These are phyloP conservation scores for Sturmia bella DNA, from an alignment of 2,888 invertebrate genomes.

Conservation along the genomic window DNA sequence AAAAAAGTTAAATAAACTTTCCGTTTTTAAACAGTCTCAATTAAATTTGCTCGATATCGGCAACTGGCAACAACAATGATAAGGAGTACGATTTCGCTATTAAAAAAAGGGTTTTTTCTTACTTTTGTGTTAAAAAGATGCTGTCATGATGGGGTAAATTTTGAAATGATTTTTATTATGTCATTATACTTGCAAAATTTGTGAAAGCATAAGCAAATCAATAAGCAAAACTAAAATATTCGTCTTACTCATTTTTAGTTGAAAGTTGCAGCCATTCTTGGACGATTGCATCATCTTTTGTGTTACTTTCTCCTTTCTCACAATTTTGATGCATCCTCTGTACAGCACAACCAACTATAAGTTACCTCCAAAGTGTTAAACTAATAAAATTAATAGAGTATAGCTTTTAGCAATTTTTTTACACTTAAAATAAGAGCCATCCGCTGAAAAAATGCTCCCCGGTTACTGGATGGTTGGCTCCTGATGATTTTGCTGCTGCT, in stretches of 20 bases:
- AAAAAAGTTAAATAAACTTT: neutral
- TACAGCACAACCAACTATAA: too few relatives aligned
- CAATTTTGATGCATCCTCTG: too few relatives aligned
- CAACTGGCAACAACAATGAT: neutral
- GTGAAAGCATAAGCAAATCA: too few relatives aligned
- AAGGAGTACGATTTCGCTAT: slow-evolving; percentile 31
- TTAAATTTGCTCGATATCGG: slow-evolving; percentile 42
- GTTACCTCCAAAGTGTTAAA: neutral
- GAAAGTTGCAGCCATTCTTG: too few relatives aligned
- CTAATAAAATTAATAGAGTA: slow-evolving; percentile 34
- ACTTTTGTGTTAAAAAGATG: slow-evolving; percentile 17
- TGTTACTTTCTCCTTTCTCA: too few relatives aligned
- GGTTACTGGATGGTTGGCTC: slow-evolving; percentile 13
- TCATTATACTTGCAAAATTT: too few relatives aligned
- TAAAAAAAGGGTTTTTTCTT: neutral
- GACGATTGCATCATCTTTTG: too few relatives aligned
- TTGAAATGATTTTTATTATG: neutral
- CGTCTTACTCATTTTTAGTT: too few relatives aligned
- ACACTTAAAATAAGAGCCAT: slow-evolving; percentile 57
- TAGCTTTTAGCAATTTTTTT: slow-evolving; percentile 35
- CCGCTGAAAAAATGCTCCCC: slow-evolving; percentile 11
- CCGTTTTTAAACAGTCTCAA: slow-evolving; percentile 33
- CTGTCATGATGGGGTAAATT: neutral
- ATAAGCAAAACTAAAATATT: too few relatives aligned
- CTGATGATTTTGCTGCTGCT: slow-evolving; percentile 16